Conservation (phyloP, 2,113 vertebrate species). For the Salvelinus alpinus region DNA sequence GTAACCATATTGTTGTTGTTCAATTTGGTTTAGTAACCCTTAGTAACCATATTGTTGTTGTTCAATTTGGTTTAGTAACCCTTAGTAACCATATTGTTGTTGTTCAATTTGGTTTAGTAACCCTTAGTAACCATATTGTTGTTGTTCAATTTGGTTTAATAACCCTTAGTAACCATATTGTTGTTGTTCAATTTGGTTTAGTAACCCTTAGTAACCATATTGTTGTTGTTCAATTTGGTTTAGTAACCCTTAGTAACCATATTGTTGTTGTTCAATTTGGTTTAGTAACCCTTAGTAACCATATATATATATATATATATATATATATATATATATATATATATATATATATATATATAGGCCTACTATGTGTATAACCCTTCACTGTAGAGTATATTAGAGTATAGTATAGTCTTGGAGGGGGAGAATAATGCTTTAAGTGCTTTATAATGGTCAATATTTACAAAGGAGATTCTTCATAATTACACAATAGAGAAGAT, state of each 20-base stretch:
- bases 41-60: conserved; percentile 7
- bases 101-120: conserved; percentile 8
- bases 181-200: too few species aligned
- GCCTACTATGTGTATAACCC: neutral
- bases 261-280: too few species aligned
- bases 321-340: too few species aligned
- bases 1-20: conserved; percentile 48
- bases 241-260: too few species aligned
- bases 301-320: too few species aligned
- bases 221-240: too few species aligned
- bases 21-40: conserved; percentile 7
- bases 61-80: conserved; percentile 9
- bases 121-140: neutral
- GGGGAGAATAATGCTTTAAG: conserved; percentile 35
- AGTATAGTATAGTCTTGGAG: conserved; percentile 9
- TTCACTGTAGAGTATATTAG: conserved; percentile 19
- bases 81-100: conserved; percentile 9
- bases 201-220: too few species aligned
- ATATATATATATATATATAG: too few species aligned
- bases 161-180: neutral
- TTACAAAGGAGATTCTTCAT: conserved; percentile 87
- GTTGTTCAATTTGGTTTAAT: conserved; percentile 16
- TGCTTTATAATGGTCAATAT: conserved; percentile 79
- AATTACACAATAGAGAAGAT: conserved; percentile 57
- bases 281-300: too few species aligned